Percentiles rank a stretch among this genome's conserved stretches.
Evolutionary conservation across 2,113 vertebrate genomes (phyloP).

Genomic region (Chionis minor): DNA sequence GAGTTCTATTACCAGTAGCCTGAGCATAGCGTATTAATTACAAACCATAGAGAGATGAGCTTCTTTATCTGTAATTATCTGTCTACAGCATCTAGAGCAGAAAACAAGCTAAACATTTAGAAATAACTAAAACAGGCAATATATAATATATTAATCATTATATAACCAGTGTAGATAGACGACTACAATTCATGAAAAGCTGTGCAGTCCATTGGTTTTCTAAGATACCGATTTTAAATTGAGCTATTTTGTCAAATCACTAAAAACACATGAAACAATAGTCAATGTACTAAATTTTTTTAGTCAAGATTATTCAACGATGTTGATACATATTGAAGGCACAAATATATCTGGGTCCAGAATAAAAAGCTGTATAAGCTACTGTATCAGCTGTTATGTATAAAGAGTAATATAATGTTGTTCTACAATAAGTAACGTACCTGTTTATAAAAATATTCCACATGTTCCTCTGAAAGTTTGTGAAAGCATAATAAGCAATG

Average conservation of each 20-base stretch:
- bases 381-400: background rate
- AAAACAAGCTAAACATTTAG: background rate
- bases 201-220: background rate
- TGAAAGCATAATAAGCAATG: background rate
- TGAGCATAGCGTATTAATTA: background rate
- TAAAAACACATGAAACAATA: background rate
- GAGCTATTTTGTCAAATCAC: background rate
- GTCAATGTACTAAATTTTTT: background rate
- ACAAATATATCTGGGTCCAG: background rate
- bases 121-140: background rate
- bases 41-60: background rate
- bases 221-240: background rate
- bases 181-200: background rate
- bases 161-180: background rate
- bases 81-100: background rate
- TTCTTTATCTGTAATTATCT: background rate
- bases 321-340: background rate
- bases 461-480: background rate
- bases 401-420: background rate
- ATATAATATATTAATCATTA: slow-evolving; percentile 7
- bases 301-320: background rate
- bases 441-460: background rate
- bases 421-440: background rate
- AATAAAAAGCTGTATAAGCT: background rate
- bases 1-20: background rate